Conservation (phyloP, 2,888 invertebrate genomes). For the Drosophila demipolita region DNA sequence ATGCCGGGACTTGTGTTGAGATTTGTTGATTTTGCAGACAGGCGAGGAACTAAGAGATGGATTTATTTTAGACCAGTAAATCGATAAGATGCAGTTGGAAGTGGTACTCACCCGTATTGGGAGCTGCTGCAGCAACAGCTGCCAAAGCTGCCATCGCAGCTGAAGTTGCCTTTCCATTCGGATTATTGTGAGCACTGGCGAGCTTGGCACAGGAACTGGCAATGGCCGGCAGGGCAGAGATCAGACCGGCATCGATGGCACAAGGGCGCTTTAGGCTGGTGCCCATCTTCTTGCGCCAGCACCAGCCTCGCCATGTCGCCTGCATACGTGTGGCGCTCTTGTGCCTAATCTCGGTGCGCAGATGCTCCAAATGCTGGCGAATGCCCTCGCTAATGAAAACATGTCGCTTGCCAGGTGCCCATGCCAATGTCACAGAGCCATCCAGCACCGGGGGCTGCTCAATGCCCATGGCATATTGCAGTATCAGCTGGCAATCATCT, state of each 20-base stretch:
- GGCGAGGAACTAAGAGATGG: slow-evolving; percentile 76
- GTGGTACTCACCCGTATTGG: slow-evolving; percentile 77
- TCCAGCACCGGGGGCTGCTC: slow-evolving; percentile 87
- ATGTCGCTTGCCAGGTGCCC: slow-evolving; percentile 96
- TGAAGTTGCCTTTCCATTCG: slow-evolving; percentile 41
- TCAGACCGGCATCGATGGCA: slow-evolving; percentile 32
- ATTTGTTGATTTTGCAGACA: slow-evolving; percentile 84
- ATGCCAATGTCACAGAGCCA: slow-evolving; percentile 90
- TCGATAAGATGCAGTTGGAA: background rate
- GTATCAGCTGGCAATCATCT: slow-evolving; percentile 91
- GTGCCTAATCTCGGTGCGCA: slow-evolving; percentile 91
- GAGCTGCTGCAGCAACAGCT: slow-evolving; percentile 66
- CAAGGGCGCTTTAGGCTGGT: slow-evolving; percentile 67
- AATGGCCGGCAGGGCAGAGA: slow-evolving; percentile 43
- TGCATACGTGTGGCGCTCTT: slow-evolving; percentile 94
- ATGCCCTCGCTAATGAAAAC: slow-evolving; percentile 97
- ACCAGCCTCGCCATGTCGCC: slow-evolving; percentile 93
- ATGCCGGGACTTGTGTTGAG: slow-evolving; percentile 82
- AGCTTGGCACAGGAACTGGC: slow-evolving; percentile 67
- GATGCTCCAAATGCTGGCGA: slow-evolving; percentile 94
- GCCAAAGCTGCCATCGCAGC: slow-evolving; percentile 64
- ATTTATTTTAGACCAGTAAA: background rate
- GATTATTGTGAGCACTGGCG: slow-evolving; percentile 49
- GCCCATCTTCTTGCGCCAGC: slow-evolving; percentile 89
- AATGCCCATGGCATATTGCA: slow-evolving; percentile 90